A percentile compares a stretch with the other conserved stretches of the same genome.
Conservation (phyloP, 2,888 invertebrate species). For the Patella pellucida region DNA sequence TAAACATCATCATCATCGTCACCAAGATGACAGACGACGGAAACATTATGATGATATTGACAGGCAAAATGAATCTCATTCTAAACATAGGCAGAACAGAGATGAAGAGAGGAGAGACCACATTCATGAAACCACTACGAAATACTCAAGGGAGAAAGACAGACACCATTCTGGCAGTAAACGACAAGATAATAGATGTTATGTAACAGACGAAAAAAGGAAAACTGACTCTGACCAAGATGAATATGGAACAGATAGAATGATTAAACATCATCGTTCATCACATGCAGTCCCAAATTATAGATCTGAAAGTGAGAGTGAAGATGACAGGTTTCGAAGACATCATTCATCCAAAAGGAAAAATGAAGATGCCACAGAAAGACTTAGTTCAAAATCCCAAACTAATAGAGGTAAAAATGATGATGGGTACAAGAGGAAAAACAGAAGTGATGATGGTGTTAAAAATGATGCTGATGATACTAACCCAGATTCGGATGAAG, state of each 20-base stretch:
- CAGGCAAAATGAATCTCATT: too few relatives aligned
- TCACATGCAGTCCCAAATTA: neutral
- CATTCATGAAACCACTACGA: too few relatives aligned
- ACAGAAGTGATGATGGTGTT: neutral
- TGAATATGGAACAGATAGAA: neutral
- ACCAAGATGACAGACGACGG: too few relatives aligned
- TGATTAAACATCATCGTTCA: neutral
- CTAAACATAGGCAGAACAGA: too few relatives aligned
- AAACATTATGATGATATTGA: too few relatives aligned
- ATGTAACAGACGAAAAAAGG: too few relatives aligned
- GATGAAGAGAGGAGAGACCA: too few relatives aligned
- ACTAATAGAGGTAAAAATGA: constrained; percentile 19
- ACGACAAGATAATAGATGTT: too few relatives aligned
- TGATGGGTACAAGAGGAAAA: neutral
- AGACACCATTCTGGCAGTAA: too few relatives aligned
- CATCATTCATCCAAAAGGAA: neutral
- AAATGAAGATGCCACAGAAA: constrained; percentile 10
- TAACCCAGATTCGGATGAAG: neutral
- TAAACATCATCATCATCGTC: too few relatives aligned
- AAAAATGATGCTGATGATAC: neutral
- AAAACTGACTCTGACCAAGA: neutral
- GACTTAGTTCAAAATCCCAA: constrained; percentile 12
- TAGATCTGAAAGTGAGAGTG: constrained; percentile 10
- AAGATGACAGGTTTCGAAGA: neutral
- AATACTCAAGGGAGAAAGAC: too few relatives aligned